Conservation (phyloP, 2,888 invertebrate genomes). For the Dorcus parallelipipedus region DNA sequence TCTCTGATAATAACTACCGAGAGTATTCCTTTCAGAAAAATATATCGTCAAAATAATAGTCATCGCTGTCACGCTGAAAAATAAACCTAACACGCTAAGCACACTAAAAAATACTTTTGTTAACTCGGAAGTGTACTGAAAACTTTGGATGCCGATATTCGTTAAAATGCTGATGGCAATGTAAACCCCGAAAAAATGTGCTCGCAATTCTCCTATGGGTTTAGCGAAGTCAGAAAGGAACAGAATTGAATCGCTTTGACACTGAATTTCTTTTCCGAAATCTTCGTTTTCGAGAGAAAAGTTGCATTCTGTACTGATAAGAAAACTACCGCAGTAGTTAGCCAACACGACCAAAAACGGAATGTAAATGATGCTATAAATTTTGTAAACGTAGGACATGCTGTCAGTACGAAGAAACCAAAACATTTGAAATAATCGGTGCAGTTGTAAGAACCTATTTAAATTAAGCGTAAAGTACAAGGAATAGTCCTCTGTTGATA, state of each 20-base stretch:
- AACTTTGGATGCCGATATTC: conserved; percentile 16
- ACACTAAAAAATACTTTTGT: background rate
- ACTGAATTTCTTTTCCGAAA: conserved; percentile 2
- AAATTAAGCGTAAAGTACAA: conserved; percentile 15
- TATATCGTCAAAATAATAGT: background rate
- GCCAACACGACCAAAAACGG: conserved; percentile 18
- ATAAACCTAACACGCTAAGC: background rate
- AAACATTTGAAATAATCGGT: conserved; percentile 19
- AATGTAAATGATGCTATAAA: conserved; percentile 16
- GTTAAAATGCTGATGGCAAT: conserved; percentile 10
- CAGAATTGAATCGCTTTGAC: conserved; percentile 2
- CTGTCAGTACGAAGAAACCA: conserved; percentile 16
- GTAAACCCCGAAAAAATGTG: conserved; percentile 11
- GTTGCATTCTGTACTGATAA: conserved; percentile 11
- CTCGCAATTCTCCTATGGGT: conserved; percentile 7
- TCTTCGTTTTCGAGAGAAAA: background rate
- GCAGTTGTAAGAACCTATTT: conserved; percentile 24
- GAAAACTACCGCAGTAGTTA: conserved; percentile 13
- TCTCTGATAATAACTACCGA: conserved; percentile 6
- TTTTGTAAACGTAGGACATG: conserved; percentile 9
- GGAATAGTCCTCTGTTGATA: conserved; percentile 1
- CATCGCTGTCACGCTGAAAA: background rate
- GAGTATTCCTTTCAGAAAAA: background rate
- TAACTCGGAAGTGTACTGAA: background rate
- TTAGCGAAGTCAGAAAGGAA: conserved; percentile 4